Evolutionary conservation across 2,797 vertebrate species (phyloP).

Genomic region (Lateolabrax maculatus): DNA sequence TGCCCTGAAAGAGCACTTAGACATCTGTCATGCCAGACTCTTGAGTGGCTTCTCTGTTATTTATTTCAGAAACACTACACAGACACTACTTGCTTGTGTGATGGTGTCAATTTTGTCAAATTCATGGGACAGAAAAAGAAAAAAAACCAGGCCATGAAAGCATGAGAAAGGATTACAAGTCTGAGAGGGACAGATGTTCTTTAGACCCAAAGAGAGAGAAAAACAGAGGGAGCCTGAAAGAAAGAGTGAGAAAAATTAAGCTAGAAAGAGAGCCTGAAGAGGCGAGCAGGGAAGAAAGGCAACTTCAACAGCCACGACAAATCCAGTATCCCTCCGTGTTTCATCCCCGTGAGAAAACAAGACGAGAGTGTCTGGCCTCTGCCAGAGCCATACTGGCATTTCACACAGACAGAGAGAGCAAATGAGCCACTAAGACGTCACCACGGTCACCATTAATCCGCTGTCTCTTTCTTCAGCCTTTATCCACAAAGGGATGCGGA

Average conservation of each 20-base stretch:
- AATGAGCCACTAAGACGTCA: constrained; percentile 58
- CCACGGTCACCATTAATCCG: constrained; percentile 57
- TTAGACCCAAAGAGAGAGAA: constrained; percentile 17
- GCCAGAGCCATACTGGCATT: constrained; percentile 44
- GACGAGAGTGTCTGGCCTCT: constrained; percentile 32
- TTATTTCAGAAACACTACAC: not conserved
- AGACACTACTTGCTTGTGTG: constrained; percentile 2
- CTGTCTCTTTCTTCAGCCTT: constrained; percentile 49
- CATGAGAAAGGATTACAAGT: constrained; percentile 46
- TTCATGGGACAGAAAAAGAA: not conserved
- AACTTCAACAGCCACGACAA: constrained; percentile 41
- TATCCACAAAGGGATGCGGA: constrained; percentile 21
- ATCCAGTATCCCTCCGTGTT: constrained; percentile 42
- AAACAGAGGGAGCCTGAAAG: constrained; percentile 7
- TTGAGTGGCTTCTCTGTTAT: constrained; percentile 9
- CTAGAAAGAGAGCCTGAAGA: constrained; percentile 30
- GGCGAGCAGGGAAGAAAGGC: constrained; percentile 25
- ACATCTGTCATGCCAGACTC: not conserved
- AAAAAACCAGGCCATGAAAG: constrained; percentile 21
- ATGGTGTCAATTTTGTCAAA: constrained; percentile 18
- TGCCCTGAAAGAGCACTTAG: constrained; percentile 4
- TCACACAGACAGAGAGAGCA: constrained; percentile 43
- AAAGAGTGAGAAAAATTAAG: constrained; percentile 36
- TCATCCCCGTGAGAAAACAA: constrained; percentile 49
- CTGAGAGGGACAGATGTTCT: constrained; percentile 54